phyloP scores from a whole-genome alignment of 2,113 vertebrate genomes.

The Actenoides lindsayi region DNA sequence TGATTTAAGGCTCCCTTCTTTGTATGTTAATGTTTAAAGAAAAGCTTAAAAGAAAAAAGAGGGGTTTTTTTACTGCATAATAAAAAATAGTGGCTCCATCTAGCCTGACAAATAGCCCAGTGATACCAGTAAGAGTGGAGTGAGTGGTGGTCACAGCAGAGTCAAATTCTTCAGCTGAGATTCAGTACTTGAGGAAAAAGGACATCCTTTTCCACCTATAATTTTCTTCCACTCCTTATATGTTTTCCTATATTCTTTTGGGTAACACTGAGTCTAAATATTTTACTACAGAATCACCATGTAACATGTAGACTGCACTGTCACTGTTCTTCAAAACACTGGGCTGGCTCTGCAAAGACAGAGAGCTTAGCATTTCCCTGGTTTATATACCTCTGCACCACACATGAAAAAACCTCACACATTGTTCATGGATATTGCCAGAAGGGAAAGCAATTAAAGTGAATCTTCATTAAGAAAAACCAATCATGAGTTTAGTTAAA shows the following conservation, averaged over 20 bases:
- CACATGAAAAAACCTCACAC: not conserved
- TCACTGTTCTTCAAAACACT: not conserved
- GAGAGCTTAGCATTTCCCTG: not conserved
- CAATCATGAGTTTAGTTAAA: not conserved
- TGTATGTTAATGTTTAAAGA: not conserved
- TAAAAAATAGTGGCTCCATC: not conserved
- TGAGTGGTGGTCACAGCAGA: not conserved
- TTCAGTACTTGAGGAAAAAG: not conserved
- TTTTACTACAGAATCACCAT: not conserved
- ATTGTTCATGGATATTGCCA: not conserved
- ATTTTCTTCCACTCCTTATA: not conserved
- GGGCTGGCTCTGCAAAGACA: not conserved
- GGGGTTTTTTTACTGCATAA: not conserved
- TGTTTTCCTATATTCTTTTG: constrained; percentile 33
- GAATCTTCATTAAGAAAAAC: not conserved
- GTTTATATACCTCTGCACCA: not conserved
- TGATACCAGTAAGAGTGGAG: constrained; percentile 3
- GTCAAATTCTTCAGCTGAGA: not conserved
- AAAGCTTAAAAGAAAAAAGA: not conserved
- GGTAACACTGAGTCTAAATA: not conserved
- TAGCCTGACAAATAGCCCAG: not conserved
- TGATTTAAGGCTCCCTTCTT: not conserved
- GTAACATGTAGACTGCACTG: not conserved
- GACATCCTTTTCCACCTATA: not conserved
- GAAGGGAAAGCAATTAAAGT: not conserved